These are phyloP conservation scores for Megathymus violae DNA, from an alignment of 1,140 invertebrate genomes.

Conservation along the genomic window DNA sequence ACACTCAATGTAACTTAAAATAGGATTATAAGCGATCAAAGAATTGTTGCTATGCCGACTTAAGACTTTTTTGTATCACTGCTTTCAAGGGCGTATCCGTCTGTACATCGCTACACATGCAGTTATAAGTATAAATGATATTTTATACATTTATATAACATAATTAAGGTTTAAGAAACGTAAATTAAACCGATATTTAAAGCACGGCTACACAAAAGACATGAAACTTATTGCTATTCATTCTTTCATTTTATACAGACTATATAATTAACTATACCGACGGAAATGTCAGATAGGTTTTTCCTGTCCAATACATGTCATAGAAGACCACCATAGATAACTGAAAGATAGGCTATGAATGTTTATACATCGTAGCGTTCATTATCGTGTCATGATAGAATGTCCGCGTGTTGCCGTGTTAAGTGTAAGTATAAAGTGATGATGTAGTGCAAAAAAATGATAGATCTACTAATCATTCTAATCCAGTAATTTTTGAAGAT, in stretches of 20 bases:
- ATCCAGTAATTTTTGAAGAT: too few species aligned
- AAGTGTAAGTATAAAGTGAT: too few species aligned
- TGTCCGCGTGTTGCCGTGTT: too few species aligned
- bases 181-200: conserved; percentile 43
- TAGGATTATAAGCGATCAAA: conserved; percentile 59
- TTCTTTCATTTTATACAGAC: conserved; percentile 46
- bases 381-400: too few species aligned
- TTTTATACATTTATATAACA: conserved; percentile 34
- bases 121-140: conserved; percentile 43
- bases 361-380: too few species aligned
- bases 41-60: conserved; percentile 81
- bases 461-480: too few species aligned
- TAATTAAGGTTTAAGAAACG: conserved; percentile 36
- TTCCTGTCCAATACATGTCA: too few species aligned
- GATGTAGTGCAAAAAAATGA: too few species aligned
- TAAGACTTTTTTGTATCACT: conserved; percentile 73
- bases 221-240: conserved; percentile 38
- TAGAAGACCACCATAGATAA: too few species aligned
- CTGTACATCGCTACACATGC: conserved; percentile 47
- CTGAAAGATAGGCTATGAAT: too few species aligned
- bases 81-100: conserved; percentile 76
- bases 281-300: too few species aligned
- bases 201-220: conserved; percentile 18
- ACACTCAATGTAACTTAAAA: conserved; percentile 54
- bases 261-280: too few species aligned